Evolutionary conservation across 2,113 vertebrate genomes (phyloP).

Genomic region (Hypanus sabinus): DNA sequence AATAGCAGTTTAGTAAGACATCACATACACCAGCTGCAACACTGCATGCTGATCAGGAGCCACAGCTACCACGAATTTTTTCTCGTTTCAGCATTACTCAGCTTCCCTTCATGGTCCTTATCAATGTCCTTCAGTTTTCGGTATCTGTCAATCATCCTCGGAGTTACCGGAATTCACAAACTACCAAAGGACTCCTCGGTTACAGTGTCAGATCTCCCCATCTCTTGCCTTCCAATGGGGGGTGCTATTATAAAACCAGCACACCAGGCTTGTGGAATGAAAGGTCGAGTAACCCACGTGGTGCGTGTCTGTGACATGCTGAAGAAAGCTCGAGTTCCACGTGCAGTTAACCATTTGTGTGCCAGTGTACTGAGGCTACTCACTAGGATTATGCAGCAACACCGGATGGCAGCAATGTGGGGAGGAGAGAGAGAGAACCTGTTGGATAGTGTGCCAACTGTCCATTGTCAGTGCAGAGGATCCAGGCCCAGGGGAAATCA

Average conservation of each 20-base stretch:
- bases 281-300: background rate
- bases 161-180: background rate
- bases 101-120: background rate
- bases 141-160: background rate
- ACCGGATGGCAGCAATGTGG: too few relatives aligned
- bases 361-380: too few relatives aligned
- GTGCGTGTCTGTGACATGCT: background rate
- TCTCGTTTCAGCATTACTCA: background rate
- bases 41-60: background rate
- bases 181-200: background rate
- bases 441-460: too few relatives aligned
- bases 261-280: too few relatives aligned
- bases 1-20: background rate
- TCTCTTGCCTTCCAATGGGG: background rate
- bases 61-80: background rate
- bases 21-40: background rate
- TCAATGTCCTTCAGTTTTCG: background rate
- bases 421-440: too few relatives aligned
- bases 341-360: too few relatives aligned
- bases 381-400: too few relatives aligned
- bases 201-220: background rate
- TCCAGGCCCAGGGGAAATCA: too few relatives aligned
- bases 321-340: too few relatives aligned
- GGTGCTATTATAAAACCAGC: background rate
- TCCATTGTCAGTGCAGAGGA: too few relatives aligned